Percentiles rank a stretch among this genome's conserved stretches.
Evolutionary conservation across 2,113 vertebrate genomes (phyloP).

Genomic region (Megaceryle maxima): DNA sequence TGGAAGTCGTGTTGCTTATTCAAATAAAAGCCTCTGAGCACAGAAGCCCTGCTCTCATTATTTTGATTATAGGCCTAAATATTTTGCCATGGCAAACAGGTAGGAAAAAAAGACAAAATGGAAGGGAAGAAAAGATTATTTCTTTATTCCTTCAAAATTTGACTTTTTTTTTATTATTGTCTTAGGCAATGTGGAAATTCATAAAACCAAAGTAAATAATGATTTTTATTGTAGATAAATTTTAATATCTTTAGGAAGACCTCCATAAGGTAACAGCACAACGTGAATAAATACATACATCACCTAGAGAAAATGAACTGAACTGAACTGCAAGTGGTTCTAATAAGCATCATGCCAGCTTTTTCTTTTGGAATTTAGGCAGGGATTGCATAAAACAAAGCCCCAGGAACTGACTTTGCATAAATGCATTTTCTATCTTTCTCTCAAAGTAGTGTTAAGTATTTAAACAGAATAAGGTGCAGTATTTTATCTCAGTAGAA

Average conservation of each 20-base stretch:
- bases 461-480: neutral
- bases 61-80: constrained; percentile 9
- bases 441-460: neutral
- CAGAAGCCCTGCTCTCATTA: neutral
- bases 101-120: neutral
- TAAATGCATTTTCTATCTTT: neutral
- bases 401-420: neutral
- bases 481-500: neutral
- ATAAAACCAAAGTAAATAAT: neutral
- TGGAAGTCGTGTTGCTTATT: constrained; percentile 26
- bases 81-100: neutral
- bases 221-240: neutral
- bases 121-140: neutral
- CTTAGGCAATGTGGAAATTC: neutral
- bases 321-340: neutral
- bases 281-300: neutral
- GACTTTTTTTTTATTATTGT: neutral
- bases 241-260: neutral
- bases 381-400: neutral
- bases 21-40: constrained; percentile 6
- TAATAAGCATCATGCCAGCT: neutral
- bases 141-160: neutral
- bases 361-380: neutral
- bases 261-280: neutral
- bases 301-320: neutral